Conservation (phyloP, 2,888 invertebrate species). For the Eupsilia transversa region DNA sequence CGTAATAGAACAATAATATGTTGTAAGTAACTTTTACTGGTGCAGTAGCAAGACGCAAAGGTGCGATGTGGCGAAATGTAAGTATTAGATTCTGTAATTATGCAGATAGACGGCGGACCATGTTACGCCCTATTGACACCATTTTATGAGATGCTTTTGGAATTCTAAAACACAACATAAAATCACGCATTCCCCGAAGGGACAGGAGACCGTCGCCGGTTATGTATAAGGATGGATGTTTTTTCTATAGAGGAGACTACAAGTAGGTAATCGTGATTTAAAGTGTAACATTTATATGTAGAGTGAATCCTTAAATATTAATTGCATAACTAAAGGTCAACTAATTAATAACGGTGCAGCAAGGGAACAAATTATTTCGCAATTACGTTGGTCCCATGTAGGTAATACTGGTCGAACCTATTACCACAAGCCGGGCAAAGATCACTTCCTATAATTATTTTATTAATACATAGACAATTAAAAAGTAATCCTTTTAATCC, state of each 20-base stretch:
- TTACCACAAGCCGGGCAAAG: not conserved
- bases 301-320: no score
- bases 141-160: slow-evolving; percentile 1
- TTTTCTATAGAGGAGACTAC: no score
- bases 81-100: slow-evolving; percentile 1
- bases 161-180: slow-evolving; percentile 1
- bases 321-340: no score
- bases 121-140: slow-evolving; percentile 1
- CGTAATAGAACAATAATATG: slow-evolving; percentile 36
- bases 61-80: slow-evolving; percentile 43
- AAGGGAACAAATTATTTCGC: no score
- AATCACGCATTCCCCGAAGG: not conserved
- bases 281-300: no score
- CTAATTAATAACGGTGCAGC: no score
- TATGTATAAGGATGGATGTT: no score
- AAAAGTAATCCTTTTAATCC: no score
- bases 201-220: not conserved
- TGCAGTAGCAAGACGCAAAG: not conserved
- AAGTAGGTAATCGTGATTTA: no score
- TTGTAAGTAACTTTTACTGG: slow-evolving; percentile 45
- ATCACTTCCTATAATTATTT: not conserved
- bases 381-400: no score
- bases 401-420: not conserved
- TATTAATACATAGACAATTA: not conserved
- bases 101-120: not conserved